Evolutionary conservation across 2,797 vertebrate genomes (phyloP), one percentile per base, ranked within the genome.

Genomic region (Protosalanx chinensis): DNA sequence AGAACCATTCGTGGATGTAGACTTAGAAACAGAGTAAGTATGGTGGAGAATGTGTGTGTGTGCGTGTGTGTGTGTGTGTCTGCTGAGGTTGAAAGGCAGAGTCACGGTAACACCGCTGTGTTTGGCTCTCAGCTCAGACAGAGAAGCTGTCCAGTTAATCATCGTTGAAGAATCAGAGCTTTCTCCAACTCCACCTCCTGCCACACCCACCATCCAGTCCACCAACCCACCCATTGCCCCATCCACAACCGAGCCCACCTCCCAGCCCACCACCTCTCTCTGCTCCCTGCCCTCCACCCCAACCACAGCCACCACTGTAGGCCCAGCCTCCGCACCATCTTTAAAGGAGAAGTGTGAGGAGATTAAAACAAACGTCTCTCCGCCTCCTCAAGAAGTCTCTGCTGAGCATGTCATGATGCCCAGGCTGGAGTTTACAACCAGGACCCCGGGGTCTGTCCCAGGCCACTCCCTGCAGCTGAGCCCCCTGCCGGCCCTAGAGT

Each of bases 71-170:
- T 29, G 15, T 12, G 13, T 60, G 18, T 59, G 29, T 57, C 10
- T 61, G 63, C 20, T 20, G 5, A 29, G 35, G 13, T 20, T 53
- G 53, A 56, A 51, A 56, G 29, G 8, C 46, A 56, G 12, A 10
- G 66, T 32, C 1, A 33, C 3, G 29, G 49, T 68, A 35, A 49
- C 12, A 56, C 16, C 2, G 23, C 5, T 60, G 51, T 70, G 53
- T 76, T 78, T 76, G 63, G 73, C 71, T 76, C 75, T 72, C 63
- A 87, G 86, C 66, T 62, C 67, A 67, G 73, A 72, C 69, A 75
- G 72, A 72, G 37, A 73, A 20, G 72, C 69, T 53, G 15, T 37
- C 27, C 32, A 77, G 64, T 60, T 65, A 20, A 10, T 66, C 8
- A 13, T 60, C 66, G 60, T 46, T 58, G 68, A 20, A 59, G 35